Base-by-base conservation (phyloP, 2,113 vertebrate genomes). In the Morphnarchus princeps region DNA sequence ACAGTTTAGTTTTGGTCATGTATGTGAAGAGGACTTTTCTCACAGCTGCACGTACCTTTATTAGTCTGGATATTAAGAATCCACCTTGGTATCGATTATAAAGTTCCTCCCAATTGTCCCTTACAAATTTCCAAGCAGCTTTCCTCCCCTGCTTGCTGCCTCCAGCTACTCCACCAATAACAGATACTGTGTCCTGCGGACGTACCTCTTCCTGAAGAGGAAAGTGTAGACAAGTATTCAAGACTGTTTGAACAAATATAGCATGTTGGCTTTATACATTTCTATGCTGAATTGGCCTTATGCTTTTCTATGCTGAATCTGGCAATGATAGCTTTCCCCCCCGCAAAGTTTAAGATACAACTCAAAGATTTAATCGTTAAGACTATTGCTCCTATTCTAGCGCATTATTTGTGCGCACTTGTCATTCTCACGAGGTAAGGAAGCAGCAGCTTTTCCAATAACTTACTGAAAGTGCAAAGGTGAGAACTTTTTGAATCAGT, bases 1-100 rank as follows among this genome's bases (percentile, higher is more conserved):
- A 4, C 3, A 15, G 13, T 2, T 25, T 6, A 19, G 69, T 55
- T 45, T 17, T 9, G 19, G 19, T 40, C 14, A 8, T 4, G 12
- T 2, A 4, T 3, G 6, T 5, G 45, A 13, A 6, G 10, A 34
- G 62, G 43, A 22, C 32, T 38, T 14, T 38, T 36, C 58, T 49
- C 47, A 11, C 32, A 16, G 70, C 32, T n/a, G 7, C 67, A 83
- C 94, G 8, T 90, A 99, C 99, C 99, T 99, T 99, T 98, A 99
- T 99, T 96, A 99, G 98, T 86, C 99, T 98, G 94, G 99, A 99
- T 99, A 99, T 99, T 97, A 99, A 98, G 97, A 99, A 99, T 82
- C 99, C 99, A n/a, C 99, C 99, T 95, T 99, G 99, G 98, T 99
- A 99, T 72, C 99, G 99, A 95, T 99, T 99, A 96, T 99, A 99